phyloP scores from a whole-genome alignment of 1,140 invertebrate genomes.

The Nasonia vitripennis region DNA sequence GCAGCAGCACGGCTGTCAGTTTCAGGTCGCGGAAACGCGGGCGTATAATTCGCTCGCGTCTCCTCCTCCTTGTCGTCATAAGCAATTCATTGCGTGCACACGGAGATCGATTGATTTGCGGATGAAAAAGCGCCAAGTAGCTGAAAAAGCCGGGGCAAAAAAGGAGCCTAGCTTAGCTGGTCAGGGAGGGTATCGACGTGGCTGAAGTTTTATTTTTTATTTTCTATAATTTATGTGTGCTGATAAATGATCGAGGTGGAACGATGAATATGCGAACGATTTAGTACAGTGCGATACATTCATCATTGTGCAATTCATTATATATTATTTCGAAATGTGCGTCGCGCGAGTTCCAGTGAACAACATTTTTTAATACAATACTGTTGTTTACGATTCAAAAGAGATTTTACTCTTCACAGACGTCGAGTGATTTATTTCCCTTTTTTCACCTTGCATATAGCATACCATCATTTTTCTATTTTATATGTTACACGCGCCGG shows the following conservation, averaged over 20 bases:
- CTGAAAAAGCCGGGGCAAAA: no score
- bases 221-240: no score
- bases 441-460: no score
- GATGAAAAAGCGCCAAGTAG: no score
- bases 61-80: slow-evolving; percentile 1
- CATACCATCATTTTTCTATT: not conserved
- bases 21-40: not conserved
- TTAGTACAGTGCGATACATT: not conserved
- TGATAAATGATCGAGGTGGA: no score
- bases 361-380: no score
- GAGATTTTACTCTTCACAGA: not conserved
- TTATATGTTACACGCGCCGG: no score
- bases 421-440: no score
- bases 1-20: not conserved
- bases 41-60: not conserved
- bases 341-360: not conserved
- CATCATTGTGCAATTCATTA: not conserved
- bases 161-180: not conserved
- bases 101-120: not conserved
- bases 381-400: not conserved
- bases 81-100: slow-evolving; percentile 9
- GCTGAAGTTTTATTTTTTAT: no score
- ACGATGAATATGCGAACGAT: no score
- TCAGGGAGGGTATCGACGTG: not conserved
- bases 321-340: not conserved